Conservation (phyloP, 2,797 vertebrate genomes). For the Poeciliopsis infans region DNA sequence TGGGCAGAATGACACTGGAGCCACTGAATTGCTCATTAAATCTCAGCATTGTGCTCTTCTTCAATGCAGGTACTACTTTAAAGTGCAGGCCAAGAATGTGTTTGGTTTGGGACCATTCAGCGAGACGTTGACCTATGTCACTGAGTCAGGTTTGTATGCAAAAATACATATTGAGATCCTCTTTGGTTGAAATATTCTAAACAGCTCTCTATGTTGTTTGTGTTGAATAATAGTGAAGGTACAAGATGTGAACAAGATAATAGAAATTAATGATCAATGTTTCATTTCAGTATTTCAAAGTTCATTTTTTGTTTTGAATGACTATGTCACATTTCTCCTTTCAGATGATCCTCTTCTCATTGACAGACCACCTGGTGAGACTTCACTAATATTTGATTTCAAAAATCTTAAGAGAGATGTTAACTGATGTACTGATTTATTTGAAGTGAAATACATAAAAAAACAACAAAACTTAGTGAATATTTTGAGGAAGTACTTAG, state of each 20-base stretch:
- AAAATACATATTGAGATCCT: conserved; percentile 18
- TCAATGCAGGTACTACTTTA: conserved; percentile 94
- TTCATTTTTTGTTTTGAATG: conserved; percentile 47
- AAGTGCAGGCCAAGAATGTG: conserved; percentile 95
- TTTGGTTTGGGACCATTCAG: conserved; percentile 94
- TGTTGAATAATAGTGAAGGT: background rate
- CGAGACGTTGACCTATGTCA: conserved; percentile 90
- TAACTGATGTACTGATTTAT: background rate
- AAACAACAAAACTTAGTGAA: background rate
- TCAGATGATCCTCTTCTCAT: conserved; percentile 97
- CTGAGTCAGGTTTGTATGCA: conserved; percentile 91
- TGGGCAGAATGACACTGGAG: conserved; percentile 31
- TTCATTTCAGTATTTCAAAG: conserved; percentile 52
- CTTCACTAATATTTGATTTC: background rate
- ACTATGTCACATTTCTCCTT: conserved; percentile 56
- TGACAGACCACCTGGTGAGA: conserved; percentile 95
- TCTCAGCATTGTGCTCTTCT: conserved; percentile 32
- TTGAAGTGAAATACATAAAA: background rate
- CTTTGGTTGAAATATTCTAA: conserved; percentile 15
- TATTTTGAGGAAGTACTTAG: background rate
- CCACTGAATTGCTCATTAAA: conserved; percentile 32
- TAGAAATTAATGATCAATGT: conserved; percentile 20
- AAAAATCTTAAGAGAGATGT: background rate
- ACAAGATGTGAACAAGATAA: conserved; percentile 31
- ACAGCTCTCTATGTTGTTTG: background rate